These are phyloP conservation scores for Drosophila bifasciata DNA, from an alignment of 1,140 invertebrate genomes.

Conservation along the genomic window DNA sequence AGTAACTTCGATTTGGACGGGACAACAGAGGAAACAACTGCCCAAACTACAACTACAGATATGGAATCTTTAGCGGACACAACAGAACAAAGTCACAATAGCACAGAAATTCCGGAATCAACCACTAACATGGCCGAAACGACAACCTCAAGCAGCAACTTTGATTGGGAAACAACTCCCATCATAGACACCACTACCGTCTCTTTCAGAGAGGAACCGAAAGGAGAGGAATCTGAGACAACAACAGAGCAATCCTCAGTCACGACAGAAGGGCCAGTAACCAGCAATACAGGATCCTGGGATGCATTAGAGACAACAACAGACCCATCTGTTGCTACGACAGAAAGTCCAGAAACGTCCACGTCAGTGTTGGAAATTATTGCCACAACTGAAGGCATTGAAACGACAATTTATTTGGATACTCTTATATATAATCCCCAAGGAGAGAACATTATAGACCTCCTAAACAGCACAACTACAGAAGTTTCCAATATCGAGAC, in stretches of 20 bases:
- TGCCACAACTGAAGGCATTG: slow-evolving; percentile 31
- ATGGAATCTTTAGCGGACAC: no score
- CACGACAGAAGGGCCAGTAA: slow-evolving; percentile 2
- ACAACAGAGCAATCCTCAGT: not conserved
- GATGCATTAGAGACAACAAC: slow-evolving; percentile 9
- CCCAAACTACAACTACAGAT: no score
- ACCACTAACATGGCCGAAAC: not conserved
- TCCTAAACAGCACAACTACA: slow-evolving; percentile 4
- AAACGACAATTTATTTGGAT: slow-evolving; percentile 24
- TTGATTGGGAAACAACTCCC: not conserved
- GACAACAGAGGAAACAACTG: no score
- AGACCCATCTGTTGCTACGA: slow-evolving; percentile 1
- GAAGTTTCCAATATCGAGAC: slow-evolving; percentile 3
- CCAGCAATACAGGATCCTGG: not conserved
- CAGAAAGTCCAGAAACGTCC: slow-evolving; percentile 11
- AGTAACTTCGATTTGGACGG: not conserved
- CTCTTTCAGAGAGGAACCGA: not conserved
- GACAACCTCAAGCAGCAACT: not conserved
- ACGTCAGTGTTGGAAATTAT: slow-evolving; percentile 54
- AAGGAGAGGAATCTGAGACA: not conserved
- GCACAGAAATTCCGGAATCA: not conserved
- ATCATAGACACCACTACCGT: not conserved
- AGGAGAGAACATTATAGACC: not conserved
- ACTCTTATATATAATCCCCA: slow-evolving; percentile 10
- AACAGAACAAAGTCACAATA: not conserved